Percentiles rank a stretch among this genome's conserved stretches.
Conservation (phyloP, 1,140 invertebrate genomes). For the Zaprionus capensis region DNA sequence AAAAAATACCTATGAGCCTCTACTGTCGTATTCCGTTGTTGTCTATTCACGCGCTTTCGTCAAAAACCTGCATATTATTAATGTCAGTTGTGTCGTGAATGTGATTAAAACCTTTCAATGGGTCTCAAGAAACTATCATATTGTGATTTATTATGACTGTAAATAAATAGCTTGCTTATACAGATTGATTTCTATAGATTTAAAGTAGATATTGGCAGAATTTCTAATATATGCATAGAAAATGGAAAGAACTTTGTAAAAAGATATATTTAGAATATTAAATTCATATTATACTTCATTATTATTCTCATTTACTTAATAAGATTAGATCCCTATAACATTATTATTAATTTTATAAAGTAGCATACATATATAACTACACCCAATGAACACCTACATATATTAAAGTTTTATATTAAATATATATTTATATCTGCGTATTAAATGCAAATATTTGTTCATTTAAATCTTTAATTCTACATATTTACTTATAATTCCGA, state of each 20-base stretch:
- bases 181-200: not conserved
- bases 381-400: not conserved
- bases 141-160: not conserved
- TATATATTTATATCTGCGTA: not conserved
- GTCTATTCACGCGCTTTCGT: not conserved
- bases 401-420: not conserved
- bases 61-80: constrained; percentile 5
- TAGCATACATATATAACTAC: too few relatives aligned
- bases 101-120: constrained; percentile 4
- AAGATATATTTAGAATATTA: too few relatives aligned
- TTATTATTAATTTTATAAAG: too few relatives aligned
- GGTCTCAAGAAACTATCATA: not conserved
- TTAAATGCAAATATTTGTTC: not conserved
- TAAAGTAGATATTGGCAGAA: not conserved
- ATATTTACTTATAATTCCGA: not conserved
- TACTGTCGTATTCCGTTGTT: not conserved
- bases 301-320: too few relatives aligned
- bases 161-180: not conserved
- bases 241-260: not conserved
- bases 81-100: constrained; percentile 1
- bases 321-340: too few relatives aligned
- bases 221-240: not conserved
- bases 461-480: not conserved
- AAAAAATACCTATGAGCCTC: not conserved
- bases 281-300: too few relatives aligned